Evolutionary conservation across 2,888 invertebrate species (phyloP).

Genomic region (Agrochola lota): DNA sequence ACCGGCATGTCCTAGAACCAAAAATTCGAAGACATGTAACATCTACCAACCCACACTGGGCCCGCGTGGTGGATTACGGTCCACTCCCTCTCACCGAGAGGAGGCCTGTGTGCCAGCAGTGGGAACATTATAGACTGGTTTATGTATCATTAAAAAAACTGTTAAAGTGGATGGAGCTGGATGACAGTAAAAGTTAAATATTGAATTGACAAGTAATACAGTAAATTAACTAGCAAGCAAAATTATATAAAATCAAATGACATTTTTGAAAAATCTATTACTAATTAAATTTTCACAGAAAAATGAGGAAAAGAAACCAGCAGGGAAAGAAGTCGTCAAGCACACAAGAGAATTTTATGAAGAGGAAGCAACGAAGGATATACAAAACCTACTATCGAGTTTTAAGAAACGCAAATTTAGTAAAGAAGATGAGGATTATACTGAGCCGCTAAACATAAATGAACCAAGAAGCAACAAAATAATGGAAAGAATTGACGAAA

Average conservation of each 20-base stretch:
- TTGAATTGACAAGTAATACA: not conserved
- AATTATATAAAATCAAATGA: not conserved
- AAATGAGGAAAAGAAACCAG: slow-evolving; percentile 20
- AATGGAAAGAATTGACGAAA: slow-evolving; percentile 11
- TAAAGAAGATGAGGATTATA: not conserved
- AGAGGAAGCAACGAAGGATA: slow-evolving; percentile 41
- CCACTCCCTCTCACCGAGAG: too few relatives aligned
- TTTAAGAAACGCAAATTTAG: not conserved
- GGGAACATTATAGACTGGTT: too few relatives aligned
- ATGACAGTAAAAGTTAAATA: not conserved
- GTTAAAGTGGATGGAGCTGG: too few relatives aligned
- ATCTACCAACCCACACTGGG: too few relatives aligned
- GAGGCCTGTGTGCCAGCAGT: too few relatives aligned
- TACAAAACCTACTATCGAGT: slow-evolving; percentile 26
- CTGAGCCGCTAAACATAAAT: not conserved
- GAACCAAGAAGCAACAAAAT: not conserved
- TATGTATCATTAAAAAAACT: too few relatives aligned
- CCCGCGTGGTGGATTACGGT: too few relatives aligned
- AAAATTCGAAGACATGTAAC: too few relatives aligned
- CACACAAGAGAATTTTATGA: slow-evolving; percentile 28
- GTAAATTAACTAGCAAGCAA: too few relatives aligned
- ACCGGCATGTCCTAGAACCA: too few relatives aligned
- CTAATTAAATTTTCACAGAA: slow-evolving; percentile 34
- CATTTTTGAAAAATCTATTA: not conserved
- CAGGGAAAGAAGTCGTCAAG: not conserved